These are phyloP conservation scores for Rhogogaster chlorosoma DNA, from an alignment of 2,888 invertebrate species.

Conservation along the genomic window DNA sequence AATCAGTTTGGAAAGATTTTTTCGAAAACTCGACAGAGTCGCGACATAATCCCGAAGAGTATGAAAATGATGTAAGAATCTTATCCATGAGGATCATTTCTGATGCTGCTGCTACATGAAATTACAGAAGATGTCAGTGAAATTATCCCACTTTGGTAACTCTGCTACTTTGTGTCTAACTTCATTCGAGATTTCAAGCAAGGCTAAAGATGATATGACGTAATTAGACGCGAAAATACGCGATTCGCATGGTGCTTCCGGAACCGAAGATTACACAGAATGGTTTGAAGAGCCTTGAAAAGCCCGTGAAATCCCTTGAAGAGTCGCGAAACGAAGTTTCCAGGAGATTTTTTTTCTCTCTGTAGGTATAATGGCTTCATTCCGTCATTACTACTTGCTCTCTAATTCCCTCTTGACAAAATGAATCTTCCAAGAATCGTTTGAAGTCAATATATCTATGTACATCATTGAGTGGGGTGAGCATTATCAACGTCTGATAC, in stretches of 20 bases:
- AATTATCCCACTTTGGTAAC: conserved; percentile 44
- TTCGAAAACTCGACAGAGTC: background rate
- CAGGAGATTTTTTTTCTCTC: background rate
- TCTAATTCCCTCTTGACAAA: background rate
- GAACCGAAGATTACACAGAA: background rate
- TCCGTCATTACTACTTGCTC: background rate
- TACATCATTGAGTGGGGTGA: background rate
- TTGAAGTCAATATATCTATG: background rate
- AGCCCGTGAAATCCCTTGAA: background rate
- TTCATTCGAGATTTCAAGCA: conserved; percentile 20
- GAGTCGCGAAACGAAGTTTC: background rate
- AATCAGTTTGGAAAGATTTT: background rate
- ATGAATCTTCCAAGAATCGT: background rate
- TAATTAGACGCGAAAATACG: conserved; percentile 21
- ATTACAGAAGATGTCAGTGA: conserved; percentile 36
- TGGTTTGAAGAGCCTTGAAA: background rate
- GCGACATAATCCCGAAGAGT: background rate
- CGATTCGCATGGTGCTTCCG: background rate
- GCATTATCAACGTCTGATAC: background rate
- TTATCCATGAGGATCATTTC: conserved; percentile 9
- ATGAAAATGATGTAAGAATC: background rate
- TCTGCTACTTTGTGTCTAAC: conserved; percentile 42
- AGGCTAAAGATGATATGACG: conserved; percentile 41
- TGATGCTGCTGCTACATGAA: conserved; percentile 18
- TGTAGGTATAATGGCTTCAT: background rate